Percentiles rank a stretch among this genome's conserved stretches.
Conservation (phyloP, 2,113 vertebrate genomes). For the Tyrannus savana region DNA sequence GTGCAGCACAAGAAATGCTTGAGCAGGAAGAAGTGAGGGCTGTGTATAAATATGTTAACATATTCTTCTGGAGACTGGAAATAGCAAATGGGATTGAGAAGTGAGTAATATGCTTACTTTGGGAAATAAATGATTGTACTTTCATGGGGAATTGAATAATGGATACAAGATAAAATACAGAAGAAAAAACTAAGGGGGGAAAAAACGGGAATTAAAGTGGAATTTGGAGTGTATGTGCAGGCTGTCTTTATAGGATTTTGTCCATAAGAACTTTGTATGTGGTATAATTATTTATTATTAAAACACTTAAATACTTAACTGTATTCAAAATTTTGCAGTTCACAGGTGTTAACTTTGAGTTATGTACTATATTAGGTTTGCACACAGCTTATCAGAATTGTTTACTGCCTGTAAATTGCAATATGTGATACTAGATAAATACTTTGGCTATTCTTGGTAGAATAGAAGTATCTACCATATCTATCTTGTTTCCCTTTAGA, state of each 20-base stretch:
- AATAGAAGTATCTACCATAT: neutral
- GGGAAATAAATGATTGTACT: neutral
- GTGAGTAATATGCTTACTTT: neutral
- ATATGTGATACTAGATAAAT: neutral
- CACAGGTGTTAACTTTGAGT: neutral
- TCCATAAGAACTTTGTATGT: neutral
- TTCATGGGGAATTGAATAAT: neutral
- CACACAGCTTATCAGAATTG: neutral
- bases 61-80: neutral
- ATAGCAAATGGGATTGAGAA: neutral
- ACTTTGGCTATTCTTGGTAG: neutral
- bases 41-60: neutral
- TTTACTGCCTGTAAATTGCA: neutral
- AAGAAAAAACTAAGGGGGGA: neutral
- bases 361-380: neutral
- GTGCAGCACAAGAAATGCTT: neutral
- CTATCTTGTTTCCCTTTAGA: neutral
- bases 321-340: neutral
- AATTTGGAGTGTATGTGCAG: neutral
- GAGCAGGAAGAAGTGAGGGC: neutral
- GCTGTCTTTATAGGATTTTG: neutral
- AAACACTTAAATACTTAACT: neutral
- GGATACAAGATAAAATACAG: neutral
- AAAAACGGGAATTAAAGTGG: neutral
- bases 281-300: neutral